These are phyloP conservation scores for Parazoanthus darwini DNA, from an alignment of 92 coral and sea anemone genomes.

Conservation along the genomic window DNA sequence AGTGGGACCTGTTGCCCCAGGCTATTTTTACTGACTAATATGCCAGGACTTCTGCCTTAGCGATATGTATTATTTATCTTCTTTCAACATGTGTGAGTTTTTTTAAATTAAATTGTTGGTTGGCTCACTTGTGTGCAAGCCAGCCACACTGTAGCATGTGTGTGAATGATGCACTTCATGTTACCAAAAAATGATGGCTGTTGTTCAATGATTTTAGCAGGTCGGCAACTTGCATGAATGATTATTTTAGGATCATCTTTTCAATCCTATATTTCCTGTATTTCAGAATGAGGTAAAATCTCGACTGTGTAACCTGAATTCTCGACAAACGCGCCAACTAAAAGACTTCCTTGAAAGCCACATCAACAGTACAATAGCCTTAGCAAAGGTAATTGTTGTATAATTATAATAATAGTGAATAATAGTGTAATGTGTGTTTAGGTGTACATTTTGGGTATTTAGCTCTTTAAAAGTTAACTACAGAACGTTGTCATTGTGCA, in stretches of 20 bases:
- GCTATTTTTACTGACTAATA: no score
- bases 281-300: constrained; percentile 13
- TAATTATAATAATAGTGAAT: no score
- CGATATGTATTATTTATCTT: no score
- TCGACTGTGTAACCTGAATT: constrained; percentile 49
- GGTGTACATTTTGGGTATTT: no score
- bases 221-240: background rate
- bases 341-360: constrained; percentile 33
- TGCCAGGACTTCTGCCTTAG: background rate
- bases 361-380: constrained; percentile 41
- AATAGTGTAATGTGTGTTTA: no score
- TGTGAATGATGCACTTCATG: background rate
- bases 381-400: constrained; percentile 50
- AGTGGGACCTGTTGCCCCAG: no score
- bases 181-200: no score
- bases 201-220: background rate
- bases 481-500: no score
- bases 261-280: background rate
- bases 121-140: no score
- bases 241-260: background rate
- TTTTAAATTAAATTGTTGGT: no score
- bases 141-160: no score
- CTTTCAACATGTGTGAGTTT: background rate
- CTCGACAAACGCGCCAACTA: constrained; percentile 44
- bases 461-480: no score